These are phyloP conservation scores for Physella acuta DNA, from an alignment of 1,140 invertebrate species.

Conservation along the genomic window DNA sequence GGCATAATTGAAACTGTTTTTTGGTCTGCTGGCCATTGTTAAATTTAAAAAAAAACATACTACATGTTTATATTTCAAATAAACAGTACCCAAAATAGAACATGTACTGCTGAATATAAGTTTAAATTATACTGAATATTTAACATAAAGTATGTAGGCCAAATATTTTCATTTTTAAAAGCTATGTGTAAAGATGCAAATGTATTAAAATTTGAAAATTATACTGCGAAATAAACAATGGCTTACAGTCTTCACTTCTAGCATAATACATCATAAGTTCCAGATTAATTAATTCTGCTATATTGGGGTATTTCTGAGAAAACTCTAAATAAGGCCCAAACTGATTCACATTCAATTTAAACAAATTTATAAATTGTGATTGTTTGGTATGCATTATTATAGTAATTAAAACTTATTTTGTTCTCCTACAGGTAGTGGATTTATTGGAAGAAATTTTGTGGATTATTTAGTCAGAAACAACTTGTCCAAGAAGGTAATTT, in stretches of 20 bases:
- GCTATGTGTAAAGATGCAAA: no score
- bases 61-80: no score
- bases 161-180: no score
- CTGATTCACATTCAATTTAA: background rate
- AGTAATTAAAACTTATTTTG: constrained; percentile 9
- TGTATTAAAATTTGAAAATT: no score
- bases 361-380: constrained; percentile 14
- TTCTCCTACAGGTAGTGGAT: constrained; percentile 78
- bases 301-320: background rate
- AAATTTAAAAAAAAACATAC: no score
- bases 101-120: no score
- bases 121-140: no score
- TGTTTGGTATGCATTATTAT: background rate
- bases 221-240: no score
- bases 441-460: constrained; percentile 85
- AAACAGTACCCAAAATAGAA: no score
- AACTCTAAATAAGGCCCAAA: background rate
- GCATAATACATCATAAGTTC: background rate
- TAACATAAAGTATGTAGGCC: no score
- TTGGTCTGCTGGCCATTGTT: no score
- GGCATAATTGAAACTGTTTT: no score
- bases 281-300: background rate
- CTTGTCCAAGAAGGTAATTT: constrained; percentile 65
- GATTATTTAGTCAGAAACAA: constrained; percentile 78
- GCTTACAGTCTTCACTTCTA: background rate